These are phyloP conservation scores for Alosa sapidissima DNA, from an alignment of 2,797 vertebrate genomes.

Conservation along the genomic window DNA sequence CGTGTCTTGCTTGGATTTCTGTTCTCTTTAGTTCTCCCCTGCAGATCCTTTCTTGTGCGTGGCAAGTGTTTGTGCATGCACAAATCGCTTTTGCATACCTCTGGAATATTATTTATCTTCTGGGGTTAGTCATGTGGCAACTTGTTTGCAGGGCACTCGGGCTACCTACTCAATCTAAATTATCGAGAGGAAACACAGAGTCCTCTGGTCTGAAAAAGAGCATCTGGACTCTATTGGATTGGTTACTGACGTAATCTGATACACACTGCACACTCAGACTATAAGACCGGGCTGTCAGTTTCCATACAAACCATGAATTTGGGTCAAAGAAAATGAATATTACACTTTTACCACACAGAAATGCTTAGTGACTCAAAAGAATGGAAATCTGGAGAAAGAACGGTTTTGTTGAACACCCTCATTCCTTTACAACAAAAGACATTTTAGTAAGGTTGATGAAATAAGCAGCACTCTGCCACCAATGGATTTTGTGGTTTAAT, in stretches of 20 bases:
- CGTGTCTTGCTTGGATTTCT: background rate
- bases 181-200: slow-evolving; percentile 15
- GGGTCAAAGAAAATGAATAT: slow-evolving; percentile 48
- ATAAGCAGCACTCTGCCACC: background rate
- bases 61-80: slow-evolving; percentile 16
- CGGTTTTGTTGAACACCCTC: background rate
- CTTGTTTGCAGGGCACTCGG: slow-evolving; percentile 26
- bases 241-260: slow-evolving; percentile 46
- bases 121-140: slow-evolving; percentile 23
- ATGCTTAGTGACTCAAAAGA: slow-evolving; percentile 15
- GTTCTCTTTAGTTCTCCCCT: slow-evolving; percentile 8
- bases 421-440: background rate
- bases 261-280: slow-evolving; percentile 38
- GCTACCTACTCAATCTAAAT: slow-evolving; percentile 24
- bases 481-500: background rate
- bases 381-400: background rate
- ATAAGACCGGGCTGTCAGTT: slow-evolving; percentile 29
- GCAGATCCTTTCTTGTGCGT: background rate
- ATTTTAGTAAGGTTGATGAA: background rate
- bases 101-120: slow-evolving; percentile 17
- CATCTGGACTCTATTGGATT: slow-evolving; percentile 50
- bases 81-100: slow-evolving; percentile 17
- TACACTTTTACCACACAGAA: slow-evolving; percentile 34
- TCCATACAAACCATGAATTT: slow-evolving; percentile 43
- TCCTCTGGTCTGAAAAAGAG: slow-evolving; percentile 26